Conservation (phyloP, 1,140 invertebrate genomes). For the Gonioctena quinquepunctata region DNA sequence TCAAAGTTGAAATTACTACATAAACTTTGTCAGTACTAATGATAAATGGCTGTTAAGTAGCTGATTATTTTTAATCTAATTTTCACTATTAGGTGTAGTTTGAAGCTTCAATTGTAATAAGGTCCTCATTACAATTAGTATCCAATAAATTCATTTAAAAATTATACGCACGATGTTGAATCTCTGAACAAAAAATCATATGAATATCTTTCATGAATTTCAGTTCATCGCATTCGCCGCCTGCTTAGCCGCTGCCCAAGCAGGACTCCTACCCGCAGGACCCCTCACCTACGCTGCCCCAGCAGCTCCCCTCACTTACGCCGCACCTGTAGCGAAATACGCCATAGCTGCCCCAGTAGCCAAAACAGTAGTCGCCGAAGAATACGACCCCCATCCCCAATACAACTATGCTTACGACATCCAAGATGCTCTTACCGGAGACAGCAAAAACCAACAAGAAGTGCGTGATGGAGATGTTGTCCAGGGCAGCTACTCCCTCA, state of each 20-base stretch:
- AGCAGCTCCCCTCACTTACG: constrained; percentile 52
- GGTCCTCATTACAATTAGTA: no score
- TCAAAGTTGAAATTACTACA: no score
- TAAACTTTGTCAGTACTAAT: no score
- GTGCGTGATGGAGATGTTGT: constrained; percentile 66
- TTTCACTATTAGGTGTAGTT: no score
- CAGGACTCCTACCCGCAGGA: constrained; percentile 30
- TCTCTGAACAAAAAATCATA: no score
- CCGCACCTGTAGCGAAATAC: constrained; percentile 26
- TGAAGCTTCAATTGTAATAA: no score
- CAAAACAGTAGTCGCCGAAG: constrained; percentile 48
- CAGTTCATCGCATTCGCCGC: constrained; percentile 25
- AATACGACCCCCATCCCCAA: constrained; percentile 62
- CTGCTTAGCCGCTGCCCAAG: constrained; percentile 18
- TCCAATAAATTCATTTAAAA: no score
- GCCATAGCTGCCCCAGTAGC: neutral
- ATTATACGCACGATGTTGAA: no score
- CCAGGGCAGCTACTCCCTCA: constrained; percentile 66
- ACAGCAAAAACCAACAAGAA: constrained; percentile 64
- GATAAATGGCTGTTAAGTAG: no score
- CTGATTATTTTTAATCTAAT: no score
- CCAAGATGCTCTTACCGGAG: constrained; percentile 63
- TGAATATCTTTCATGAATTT: no score
- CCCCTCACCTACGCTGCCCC: neutral
- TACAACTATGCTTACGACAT: constrained; percentile 64